Evolutionary conservation across 2,797 vertebrate species (phyloP).

Genomic region (Telmatherina bonti): DNA sequence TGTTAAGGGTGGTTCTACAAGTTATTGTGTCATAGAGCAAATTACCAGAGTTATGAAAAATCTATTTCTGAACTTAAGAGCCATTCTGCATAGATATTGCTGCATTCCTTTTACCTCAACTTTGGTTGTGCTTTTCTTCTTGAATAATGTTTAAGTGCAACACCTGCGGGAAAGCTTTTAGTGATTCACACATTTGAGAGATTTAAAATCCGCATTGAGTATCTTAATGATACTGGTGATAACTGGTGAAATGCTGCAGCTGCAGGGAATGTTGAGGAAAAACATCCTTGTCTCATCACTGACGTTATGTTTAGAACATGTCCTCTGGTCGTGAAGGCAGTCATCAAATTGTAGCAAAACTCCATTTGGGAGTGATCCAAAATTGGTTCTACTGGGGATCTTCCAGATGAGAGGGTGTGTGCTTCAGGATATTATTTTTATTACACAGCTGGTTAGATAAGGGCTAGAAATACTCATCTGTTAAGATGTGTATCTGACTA

Average conservation of each 20-base stretch:
- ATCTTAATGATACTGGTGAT: slow-evolving; percentile 44
- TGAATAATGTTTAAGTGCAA: slow-evolving; percentile 16
- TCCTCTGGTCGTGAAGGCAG: slow-evolving; percentile 28
- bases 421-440: slow-evolving; percentile 8
- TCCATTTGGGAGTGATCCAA: slow-evolving; percentile 22
- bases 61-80: background rate
- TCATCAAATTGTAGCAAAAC: slow-evolving; percentile 5
- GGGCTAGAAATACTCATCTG: slow-evolving; percentile 1
- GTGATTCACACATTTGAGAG: slow-evolving; percentile 25
- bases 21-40: background rate
- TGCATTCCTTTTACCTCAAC: background rate
- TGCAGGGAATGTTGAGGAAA: slow-evolving; percentile 19
- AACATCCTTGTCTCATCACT: slow-evolving; percentile 16
- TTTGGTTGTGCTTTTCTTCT: background rate
- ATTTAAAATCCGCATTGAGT: slow-evolving; percentile 9
- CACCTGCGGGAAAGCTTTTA: slow-evolving; percentile 32
- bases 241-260: slow-evolving; percentile 15
- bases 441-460: slow-evolving; percentile 13
- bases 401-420: slow-evolving; percentile 6
- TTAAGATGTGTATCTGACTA: background rate
- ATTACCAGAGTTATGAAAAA: background rate
- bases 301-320: slow-evolving; percentile 35
- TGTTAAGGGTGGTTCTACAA: background rate
- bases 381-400: slow-evolving; percentile 18
- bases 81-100: background rate